Base-by-base conservation (phyloP, 2,113 vertebrate genomes). In the Saguinus midas region DNA sequence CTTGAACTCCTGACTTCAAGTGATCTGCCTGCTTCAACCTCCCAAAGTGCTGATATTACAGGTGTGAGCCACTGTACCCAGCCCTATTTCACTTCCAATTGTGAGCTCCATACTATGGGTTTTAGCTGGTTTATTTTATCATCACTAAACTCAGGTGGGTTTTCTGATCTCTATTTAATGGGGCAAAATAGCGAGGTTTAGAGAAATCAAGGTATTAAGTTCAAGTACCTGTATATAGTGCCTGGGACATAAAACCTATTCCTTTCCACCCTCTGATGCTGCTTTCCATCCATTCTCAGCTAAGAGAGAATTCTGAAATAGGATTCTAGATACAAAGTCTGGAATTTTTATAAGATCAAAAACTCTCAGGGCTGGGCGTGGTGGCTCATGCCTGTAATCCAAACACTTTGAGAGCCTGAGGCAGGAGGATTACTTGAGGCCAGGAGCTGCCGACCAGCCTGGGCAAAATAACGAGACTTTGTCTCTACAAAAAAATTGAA, bases 221-320 rank as follows among this genome's bases (percentile, higher is more conserved):
- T 29, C 12, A 52, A 37, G 23, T 37, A 72, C 29, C 25, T 23
- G 52, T 4, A 45, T n/a, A 23, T 29, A 20, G 40, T 12, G 37
- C 43, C 13, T 5, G 23, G n/a, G 1, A 13, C 82, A 40, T 72
- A 75, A 66, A 58, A 48, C 23, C 32, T 48, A 10, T 27, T 45
- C 6, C 0, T 11, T 35, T 27, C 23, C 3, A 3, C 40, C 10
- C n/a, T 11, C 3, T 6, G 8, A 3, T n/a, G 2, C 7, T 43
- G 25, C 29, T 92, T 86, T 48, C 48, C 48, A n/a, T 55, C 48
- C n/a, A 35, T 37, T 90, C 55, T 66, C 40, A 75, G 52, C 80
- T 20, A 55, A 32, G 29, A 90, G 32, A 70, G 50, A 57, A 64
- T n/a, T 50, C 55, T 11, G 50, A 76, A 43, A 52, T 45, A 37